Evolutionary conservation across 2,797 vertebrate species (phyloP).

Genomic region (Erithacus rubecula): DNA sequence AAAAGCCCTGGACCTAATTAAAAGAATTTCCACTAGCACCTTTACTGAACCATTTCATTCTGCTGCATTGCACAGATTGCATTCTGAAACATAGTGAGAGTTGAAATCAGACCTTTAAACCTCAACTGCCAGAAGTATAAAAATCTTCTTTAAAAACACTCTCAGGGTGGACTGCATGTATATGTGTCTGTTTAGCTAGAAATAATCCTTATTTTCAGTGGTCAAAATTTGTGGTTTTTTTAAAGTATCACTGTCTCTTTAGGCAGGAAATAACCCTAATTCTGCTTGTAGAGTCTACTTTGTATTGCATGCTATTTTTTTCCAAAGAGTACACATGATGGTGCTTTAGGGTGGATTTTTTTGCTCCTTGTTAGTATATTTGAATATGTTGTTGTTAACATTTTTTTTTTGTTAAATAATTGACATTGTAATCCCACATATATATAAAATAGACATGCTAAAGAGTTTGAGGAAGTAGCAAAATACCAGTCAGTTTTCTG

Average conservation of each 20-base stretch:
- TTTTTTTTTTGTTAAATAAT: neutral
- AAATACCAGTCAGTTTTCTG: neutral
- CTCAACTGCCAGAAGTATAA: conserved; percentile 80
- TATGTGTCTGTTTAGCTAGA: conserved; percentile 71
- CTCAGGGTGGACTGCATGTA: conserved; percentile 34
- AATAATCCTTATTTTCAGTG: conserved; percentile 67
- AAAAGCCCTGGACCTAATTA: conserved; percentile 86
- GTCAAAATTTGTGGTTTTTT: neutral
- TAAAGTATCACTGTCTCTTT: neutral
- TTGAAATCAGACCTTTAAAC: conserved; percentile 84
- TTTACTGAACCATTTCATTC: conserved; percentile 87
- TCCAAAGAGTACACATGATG: neutral
- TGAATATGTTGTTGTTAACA: neutral
- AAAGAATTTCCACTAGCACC: conserved; percentile 84
- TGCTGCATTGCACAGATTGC: conserved; percentile 83
- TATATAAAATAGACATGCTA: neutral
- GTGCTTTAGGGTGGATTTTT: neutral
- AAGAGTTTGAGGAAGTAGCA: neutral
- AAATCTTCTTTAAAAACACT: conserved; percentile 75
- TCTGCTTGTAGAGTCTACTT: neutral
- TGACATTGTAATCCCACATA: neutral
- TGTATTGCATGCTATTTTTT: neutral
- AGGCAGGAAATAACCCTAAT: neutral
- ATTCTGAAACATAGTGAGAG: conserved; percentile 83
- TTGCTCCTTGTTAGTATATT: neutral